phyloP scores from a whole-genome alignment of 2,113 vertebrate species.

The Lophura nycthemera region DNA sequence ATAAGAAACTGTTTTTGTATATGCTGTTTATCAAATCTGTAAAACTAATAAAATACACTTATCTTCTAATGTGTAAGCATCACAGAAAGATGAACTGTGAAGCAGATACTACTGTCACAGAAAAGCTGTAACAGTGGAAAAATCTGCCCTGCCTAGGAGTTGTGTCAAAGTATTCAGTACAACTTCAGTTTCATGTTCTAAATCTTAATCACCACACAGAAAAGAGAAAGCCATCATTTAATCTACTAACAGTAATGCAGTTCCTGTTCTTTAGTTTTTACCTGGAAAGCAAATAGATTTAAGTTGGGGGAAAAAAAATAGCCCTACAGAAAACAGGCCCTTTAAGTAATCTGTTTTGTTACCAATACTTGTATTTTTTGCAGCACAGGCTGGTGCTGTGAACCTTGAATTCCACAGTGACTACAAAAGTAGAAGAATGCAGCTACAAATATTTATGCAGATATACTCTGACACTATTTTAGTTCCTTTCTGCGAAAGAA shows the following conservation, averaged over 20 bases:
- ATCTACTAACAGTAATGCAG: not conserved
- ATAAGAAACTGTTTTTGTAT: not conserved
- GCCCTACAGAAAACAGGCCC: not conserved
- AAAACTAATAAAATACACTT: not conserved
- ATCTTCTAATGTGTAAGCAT: not conserved
- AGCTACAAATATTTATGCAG: not conserved
- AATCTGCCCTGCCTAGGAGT: not conserved
- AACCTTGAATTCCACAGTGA: not conserved
- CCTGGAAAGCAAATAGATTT: constrained; percentile 34
- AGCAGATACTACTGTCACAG: not conserved
- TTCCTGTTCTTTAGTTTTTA: constrained; percentile 33
- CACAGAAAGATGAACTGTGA: not conserved
- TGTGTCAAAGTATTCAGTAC: not conserved
- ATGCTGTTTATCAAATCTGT: not conserved
- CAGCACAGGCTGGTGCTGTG: not conserved
- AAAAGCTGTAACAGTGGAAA: not conserved
- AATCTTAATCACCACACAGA: not conserved
- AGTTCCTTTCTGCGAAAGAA: not conserved
- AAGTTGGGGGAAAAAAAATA: not conserved
- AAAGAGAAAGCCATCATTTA: constrained; percentile 17
- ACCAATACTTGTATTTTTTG: not conserved
- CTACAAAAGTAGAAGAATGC: not conserved
- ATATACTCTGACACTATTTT: not conserved
- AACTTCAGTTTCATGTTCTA: not conserved
- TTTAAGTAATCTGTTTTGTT: constrained; percentile 21